Base-by-base conservation (phyloP, 2,888 invertebrate species). In the Acleris holmiana region DNA sequence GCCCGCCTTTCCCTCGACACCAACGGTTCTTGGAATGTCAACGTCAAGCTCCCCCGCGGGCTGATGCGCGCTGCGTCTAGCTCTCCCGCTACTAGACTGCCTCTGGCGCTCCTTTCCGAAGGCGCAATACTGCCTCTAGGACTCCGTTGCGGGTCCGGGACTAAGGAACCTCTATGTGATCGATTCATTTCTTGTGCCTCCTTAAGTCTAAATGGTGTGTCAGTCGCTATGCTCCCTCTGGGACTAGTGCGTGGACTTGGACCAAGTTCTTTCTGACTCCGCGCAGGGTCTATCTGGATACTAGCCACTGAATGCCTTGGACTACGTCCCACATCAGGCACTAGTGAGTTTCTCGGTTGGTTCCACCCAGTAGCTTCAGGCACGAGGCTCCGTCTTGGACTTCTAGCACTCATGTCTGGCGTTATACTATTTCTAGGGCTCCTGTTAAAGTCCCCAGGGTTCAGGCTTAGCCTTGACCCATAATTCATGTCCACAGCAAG, bases 101-200 rank as follows among this genome's bases (percentile, higher is more conserved):
- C 93, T 50, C 91, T 76, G 0, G 88, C 89, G 72, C 89, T 89
- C 54, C 93, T 79, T 67, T 91, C 93, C 48, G 91, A 93, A 41
- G 93, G 93, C 1, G 93, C 94, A 68, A 95, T 91, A 74, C 94
- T 95, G 0, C 94, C 95, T 57, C 95, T 89, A 0, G 94, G 94
- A 76, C 94, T 94, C 48, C 94, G 89, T 67, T 93, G 94, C 50
- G 91, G 90, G 67, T 91, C 93, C 61, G 94, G 93, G 19, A 94
- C 93, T 57, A 95, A 86, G 35, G 94, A 95, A 0, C 95, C 94
- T 53, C 94, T 86, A 0, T 94, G 94, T 72, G 90, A 93, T 62
- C 89, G 84, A 48, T 83, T 88, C 17, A 85, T 76, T 23, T 93
- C 93, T 18, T 87, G 82, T 8, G 89, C 83, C 21, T 94, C 89